phyloP scores from a whole-genome alignment of 2,888 invertebrate genomes.

The Tribolium freemani region DNA sequence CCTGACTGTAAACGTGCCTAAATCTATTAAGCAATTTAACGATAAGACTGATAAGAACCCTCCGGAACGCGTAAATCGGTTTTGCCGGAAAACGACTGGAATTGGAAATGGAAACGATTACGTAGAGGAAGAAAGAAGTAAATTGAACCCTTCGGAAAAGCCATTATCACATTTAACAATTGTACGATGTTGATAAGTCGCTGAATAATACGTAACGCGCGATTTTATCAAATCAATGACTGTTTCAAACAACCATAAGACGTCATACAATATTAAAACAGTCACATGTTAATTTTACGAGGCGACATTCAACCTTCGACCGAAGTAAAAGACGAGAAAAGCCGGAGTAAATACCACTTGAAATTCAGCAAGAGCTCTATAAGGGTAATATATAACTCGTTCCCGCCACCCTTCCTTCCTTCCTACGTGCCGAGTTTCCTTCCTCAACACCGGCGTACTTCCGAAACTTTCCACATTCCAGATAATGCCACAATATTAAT shows the following conservation, averaged over 20 bases:
- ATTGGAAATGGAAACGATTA: conserved; percentile 66
- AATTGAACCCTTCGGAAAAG: conserved; percentile 59
- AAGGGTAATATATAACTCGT: conserved; percentile 61
- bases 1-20: conserved; percentile 43
- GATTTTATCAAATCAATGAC: neutral
- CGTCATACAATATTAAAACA: neutral
- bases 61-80: conserved; percentile 62
- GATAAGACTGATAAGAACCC: conserved; percentile 55
- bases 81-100: conserved; percentile 65
- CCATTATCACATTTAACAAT: conserved; percentile 55
- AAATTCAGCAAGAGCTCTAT: conserved; percentile 59
- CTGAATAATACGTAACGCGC: conserved; percentile 15
- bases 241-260: neutral
- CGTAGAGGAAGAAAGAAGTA: conserved; percentile 61
- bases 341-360: conserved; percentile 58
- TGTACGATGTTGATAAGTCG: conserved; percentile 13
- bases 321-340: conserved; percentile 16
- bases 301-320: conserved; percentile 21
- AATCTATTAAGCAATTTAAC: conserved; percentile 58
- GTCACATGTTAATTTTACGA: conserved; percentile 35
- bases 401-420: conserved; percentile 62
- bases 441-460: conserved; percentile 61
- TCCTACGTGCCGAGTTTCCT: conserved; percentile 61
- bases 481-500: conserved; percentile 63
- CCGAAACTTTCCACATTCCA: conserved; percentile 60